These are phyloP conservation scores for Drosophila putrida DNA, from an alignment of 2,888 invertebrate genomes.

Conservation along the genomic window DNA sequence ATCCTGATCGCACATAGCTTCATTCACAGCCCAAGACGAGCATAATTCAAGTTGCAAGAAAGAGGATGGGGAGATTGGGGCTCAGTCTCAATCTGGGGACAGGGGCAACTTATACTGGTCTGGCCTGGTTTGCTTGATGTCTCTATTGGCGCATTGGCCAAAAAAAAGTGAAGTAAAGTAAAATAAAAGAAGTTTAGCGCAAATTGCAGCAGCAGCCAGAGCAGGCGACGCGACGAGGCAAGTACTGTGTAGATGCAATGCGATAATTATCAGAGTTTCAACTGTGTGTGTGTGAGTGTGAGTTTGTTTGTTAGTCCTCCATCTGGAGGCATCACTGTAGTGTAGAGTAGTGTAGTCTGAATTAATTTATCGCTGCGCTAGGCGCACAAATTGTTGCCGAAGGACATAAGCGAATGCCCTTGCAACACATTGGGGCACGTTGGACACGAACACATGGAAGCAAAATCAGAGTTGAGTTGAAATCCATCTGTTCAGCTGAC, in stretches of 20 bases:
- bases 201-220: conserved; percentile 52
- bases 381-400: conserved; percentile 84
- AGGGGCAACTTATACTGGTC: conserved; percentile 17
- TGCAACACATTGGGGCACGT: conserved; percentile 18
- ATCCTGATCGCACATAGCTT: conserved; percentile 78
- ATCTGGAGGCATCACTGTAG: conserved; percentile 12
- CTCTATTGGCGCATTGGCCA: conserved; percentile 71
- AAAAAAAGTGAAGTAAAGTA: conserved; percentile 20
- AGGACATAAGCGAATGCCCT: conserved; percentile 70
- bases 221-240: conserved; percentile 21
- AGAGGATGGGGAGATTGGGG: conserved; percentile 3
- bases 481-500: conserved; percentile 43
- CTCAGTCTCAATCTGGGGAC: conserved; percentile 1
- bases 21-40: conserved; percentile 72
- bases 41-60: conserved; percentile 69
- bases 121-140: conserved; percentile 71
- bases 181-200: conserved; percentile 55
- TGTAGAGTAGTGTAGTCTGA: conserved; percentile 11
- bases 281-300: neutral
- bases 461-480: conserved; percentile 39
- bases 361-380: conserved; percentile 84
- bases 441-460: conserved; percentile 37
- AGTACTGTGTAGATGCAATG: conserved; percentile 11
- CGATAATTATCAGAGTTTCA: conserved; percentile 61
- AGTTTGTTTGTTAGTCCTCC: neutral